phyloP scores from a whole-genome alignment of 2,797 vertebrate species.

The Philypnodon macrostomus region DNA sequence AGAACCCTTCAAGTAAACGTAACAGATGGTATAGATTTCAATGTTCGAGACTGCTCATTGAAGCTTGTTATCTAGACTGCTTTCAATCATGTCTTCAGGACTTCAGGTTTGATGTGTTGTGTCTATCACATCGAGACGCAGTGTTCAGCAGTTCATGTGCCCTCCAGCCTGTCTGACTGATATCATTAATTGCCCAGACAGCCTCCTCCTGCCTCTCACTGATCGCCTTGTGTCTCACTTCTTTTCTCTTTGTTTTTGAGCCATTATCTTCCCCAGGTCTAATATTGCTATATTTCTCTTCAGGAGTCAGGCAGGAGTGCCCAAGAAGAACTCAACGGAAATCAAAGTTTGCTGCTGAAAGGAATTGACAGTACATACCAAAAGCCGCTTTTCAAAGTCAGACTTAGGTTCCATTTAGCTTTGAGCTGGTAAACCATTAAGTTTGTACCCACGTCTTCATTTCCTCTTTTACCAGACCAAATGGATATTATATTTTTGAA shows the following conservation, averaged over 20 bases:
- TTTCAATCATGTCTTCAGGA: conserved; percentile 5
- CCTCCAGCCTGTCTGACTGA: conserved; percentile 18
- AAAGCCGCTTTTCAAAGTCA: conserved; percentile 66
- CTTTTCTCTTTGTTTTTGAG: conserved; percentile 30
- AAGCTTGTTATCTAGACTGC: conserved; percentile 30
- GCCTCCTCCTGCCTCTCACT: conserved; percentile 6
- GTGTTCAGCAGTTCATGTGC: conserved; percentile 23
- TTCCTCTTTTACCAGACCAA: conserved; percentile 43
- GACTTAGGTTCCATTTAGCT: conserved; percentile 60
- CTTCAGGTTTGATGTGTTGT: conserved; percentile 18
- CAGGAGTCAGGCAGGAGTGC: conserved; percentile 32
- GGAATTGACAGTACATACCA: conserved; percentile 57
- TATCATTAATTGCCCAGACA: conserved; percentile 24
- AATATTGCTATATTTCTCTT: conserved; percentile 53
- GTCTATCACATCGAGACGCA: conserved; percentile 13
- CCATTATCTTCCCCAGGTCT: conserved; percentile 29
- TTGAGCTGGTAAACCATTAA: conserved; percentile 57
- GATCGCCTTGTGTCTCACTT: conserved; percentile 9
- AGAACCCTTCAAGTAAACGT: conserved; percentile 4
- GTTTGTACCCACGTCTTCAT: conserved; percentile 46
- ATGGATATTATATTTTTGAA: conserved; percentile 36
- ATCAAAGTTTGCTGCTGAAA: conserved; percentile 55
- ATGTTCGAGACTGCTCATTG: conserved; percentile 16
- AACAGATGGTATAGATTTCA: neutral
- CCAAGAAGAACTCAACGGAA: conserved; percentile 58